Evolutionary conservation across 92 coral and sea anemone species (phyloP), one percentile per base, ranked within the genome.

Genomic region (Parazoanthus swiftii): DNA sequence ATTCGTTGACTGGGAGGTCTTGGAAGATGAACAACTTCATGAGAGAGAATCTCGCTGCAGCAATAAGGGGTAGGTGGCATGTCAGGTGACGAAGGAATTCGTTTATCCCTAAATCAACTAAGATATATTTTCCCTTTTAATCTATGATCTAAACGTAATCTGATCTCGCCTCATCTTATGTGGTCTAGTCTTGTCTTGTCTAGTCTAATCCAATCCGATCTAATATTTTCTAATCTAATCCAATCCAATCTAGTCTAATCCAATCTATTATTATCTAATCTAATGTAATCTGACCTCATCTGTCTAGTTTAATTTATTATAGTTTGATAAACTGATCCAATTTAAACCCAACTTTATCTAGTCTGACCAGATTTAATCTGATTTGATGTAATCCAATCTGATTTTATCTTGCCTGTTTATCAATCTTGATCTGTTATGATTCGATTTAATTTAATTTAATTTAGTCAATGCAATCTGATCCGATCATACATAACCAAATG

Each of bases 31-130:
- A 8, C 75, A 39, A 43, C 9, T 0, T 15, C 46, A 82, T 82
- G 86, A 82, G 76, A 66, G 76, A 82, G 63, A 66, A 66, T 68
- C 74, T 82, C 3, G 46, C 72, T 20, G 51, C 75, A 82, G 86
- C 76, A 25, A 46, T 82, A 29, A 82, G 50, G 59, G 86, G 86
- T 82, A 82, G 5, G 75, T 66, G 33, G 33, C n/a, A 29, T 29
- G 35, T 23, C 26, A 37, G 33, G 42, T 58, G 14, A 58, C 20
- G 20, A 56, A 11, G 21, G 65, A 11, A 46, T 0, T 26, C 14
- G 16, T 54, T 54, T 54, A 68, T 0, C 35, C 74, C 6, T 23
- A 68, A 23, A 68, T 68, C 35, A 68, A 2, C 1, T 23, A 25
- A 29, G 42, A 54, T 54, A 2, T 11, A 54, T 15, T 54, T 0